Evolutionary conservation across 2,888 invertebrate genomes (phyloP), one percentile per base, ranked within the genome.

Genomic region (Sphaeridia pumilis): DNA sequence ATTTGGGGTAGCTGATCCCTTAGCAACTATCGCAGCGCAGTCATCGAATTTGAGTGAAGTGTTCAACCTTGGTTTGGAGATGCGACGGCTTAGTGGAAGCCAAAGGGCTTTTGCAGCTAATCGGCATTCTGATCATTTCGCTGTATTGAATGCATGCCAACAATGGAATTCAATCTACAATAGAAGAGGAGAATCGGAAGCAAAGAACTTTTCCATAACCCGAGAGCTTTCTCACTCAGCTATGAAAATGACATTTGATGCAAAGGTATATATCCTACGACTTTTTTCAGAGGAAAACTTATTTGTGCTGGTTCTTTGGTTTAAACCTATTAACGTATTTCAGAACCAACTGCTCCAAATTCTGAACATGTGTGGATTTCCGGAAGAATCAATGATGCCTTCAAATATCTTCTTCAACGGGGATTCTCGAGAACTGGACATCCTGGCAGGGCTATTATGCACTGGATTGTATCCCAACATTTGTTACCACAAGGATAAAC

Each of bases 381-480:
- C 94, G 0, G 94, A 95, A 68, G 87, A 89, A 67, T 80, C 84
- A 35, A 78, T 93, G 69, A 69, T 80, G 1, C 80, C 84, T 0
- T 79, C 81, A 56, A 76, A 80, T 2, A 81, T 88, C 73, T 82
- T 87, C 69, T 78, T 76, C 66, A 77, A 79, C 24, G 83, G 81
- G 0, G 78, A 84, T 0, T 90, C 93, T 70, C 78, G 83, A 0
- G 76, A 78, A 25, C 70, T 94, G 35, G 95, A 97, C 69, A 74
- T 85, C 53, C 81, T 92, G 0, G 81, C 87, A 58, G 86, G 87
- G 0, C 75, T 95, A 50, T 77, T 97, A 67, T 84, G 85, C 60
- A 81, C 87, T 76, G 97, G 95, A 0, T 76, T 94, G 1, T 97
- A 97, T 71, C 97, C 97, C 1, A 98, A 98, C 71, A 90, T 98